Conservation (phyloP, 2,888 invertebrate genomes). For the Synergus japonicus region DNA sequence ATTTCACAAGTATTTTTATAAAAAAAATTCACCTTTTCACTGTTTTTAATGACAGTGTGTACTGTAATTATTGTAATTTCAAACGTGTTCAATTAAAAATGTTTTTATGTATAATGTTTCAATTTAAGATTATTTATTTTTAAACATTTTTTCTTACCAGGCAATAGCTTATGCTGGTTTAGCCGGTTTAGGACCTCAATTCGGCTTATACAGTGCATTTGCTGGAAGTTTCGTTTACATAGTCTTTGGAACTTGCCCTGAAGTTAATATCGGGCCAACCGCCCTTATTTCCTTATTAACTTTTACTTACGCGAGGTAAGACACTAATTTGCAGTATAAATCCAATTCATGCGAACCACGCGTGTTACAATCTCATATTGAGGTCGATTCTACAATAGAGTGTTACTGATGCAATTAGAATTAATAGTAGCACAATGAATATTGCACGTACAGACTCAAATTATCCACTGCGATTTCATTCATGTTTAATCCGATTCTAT, state of each 20-base stretch:
- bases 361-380: constrained; percentile 14
- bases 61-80: no score
- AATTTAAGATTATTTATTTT: no score
- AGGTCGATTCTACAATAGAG: constrained; percentile 8
- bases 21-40: no score
- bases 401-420: constrained; percentile 27
- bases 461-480: constrained; percentile 27
- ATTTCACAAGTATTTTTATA: not conserved
- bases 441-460: constrained; percentile 3
- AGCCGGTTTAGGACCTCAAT: constrained; percentile 79
- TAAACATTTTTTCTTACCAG: constrained; percentile 52
- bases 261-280: constrained; percentile 85
- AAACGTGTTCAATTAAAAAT: no score
- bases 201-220: constrained; percentile 90
- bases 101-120: no score
- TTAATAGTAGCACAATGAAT: constrained; percentile 24
- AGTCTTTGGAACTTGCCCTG: constrained; percentile 85
- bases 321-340: constrained; percentile 41
- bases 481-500: constrained; percentile 5
- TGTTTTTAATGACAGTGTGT: no score
- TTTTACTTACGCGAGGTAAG: constrained; percentile 79
- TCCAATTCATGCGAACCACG: not conserved
- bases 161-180: constrained; percentile 72
- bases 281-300: constrained; percentile 88
- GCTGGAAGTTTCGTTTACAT: constrained; percentile 88